Evolutionary conservation across 1,140 invertebrate genomes (phyloP).

Genomic region (Samia ricini): DNA sequence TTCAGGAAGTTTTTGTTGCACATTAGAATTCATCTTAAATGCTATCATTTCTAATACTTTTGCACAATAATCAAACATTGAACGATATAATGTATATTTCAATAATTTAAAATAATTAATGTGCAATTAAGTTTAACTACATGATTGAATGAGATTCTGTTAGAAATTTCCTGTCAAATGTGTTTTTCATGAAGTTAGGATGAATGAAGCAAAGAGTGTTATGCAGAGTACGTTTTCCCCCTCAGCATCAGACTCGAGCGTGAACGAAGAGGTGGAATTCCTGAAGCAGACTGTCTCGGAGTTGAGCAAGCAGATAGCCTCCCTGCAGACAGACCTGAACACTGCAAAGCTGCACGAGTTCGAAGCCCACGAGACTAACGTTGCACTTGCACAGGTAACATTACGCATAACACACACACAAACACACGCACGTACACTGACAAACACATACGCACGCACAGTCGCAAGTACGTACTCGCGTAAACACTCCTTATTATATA

Average conservation of each 20-base stretch:
- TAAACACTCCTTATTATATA: neutral
- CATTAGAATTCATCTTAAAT: too few species aligned
- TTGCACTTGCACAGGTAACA: constrained; percentile 71
- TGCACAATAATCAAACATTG: too few species aligned
- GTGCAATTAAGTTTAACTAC: too few species aligned
- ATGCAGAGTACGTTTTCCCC: too few species aligned
- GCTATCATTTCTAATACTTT: too few species aligned
- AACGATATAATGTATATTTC: too few species aligned
- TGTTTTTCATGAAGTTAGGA: too few species aligned
- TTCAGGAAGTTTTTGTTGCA: too few species aligned
- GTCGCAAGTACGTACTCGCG: neutral
- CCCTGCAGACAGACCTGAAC: constrained; percentile 83
- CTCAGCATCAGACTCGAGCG: constrained; percentile 77
- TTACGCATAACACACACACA: neutral
- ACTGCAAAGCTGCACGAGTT: constrained; percentile 82
- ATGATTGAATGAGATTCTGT: too few species aligned
- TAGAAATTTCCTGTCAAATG: too few species aligned
- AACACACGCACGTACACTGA: neutral
- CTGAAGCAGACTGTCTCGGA: constrained; percentile 82
- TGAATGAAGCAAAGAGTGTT: too few species aligned
- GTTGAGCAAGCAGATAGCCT: constrained; percentile 81
- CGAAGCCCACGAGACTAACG: constrained; percentile 82
- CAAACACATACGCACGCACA: neutral
- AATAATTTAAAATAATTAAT: too few species aligned
- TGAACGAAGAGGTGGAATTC: constrained; percentile 82